phyloP scores from a whole-genome alignment of 2,797 vertebrate genomes.

The Steatocranus sp. region DNA sequence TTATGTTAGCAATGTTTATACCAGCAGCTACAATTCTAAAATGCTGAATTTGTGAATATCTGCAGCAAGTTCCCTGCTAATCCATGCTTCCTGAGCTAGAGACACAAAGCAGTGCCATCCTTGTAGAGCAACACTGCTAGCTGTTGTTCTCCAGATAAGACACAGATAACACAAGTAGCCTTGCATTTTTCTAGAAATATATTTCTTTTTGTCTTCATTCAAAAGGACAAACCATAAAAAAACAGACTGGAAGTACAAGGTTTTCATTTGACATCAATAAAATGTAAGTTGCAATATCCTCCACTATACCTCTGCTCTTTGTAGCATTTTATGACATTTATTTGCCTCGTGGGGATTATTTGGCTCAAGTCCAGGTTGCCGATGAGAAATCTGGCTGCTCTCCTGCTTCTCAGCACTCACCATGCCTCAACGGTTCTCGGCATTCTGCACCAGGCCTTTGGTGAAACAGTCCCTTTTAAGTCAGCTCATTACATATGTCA shows the following conservation, averaged over 20 bases:
- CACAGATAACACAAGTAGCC: background rate
- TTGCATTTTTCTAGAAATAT: background rate
- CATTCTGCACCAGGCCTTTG: slow-evolving; percentile 10
- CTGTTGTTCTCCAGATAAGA: background rate
- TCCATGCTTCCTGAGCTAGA: background rate
- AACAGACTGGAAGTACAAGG: background rate
- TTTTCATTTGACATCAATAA: background rate
- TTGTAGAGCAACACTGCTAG: background rate
- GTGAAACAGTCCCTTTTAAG: slow-evolving; percentile 30
- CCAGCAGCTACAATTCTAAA: background rate
- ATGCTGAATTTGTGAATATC: background rate
- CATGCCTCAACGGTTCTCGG: background rate
- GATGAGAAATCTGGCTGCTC: slow-evolving; percentile 44
- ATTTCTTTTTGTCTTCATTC: background rate
- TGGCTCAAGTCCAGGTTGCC: slow-evolving; percentile 46
- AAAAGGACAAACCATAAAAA: background rate
- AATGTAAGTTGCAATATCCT: background rate
- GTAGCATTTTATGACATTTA: slow-evolving; percentile 33
- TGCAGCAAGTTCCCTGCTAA: background rate
- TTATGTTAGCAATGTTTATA: background rate
- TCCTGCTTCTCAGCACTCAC: slow-evolving; percentile 29
- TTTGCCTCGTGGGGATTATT: slow-evolving; percentile 37
- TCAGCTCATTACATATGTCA: slow-evolving; percentile 31
- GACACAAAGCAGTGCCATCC: background rate
- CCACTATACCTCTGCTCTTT: background rate